phyloP scores from a whole-genome alignment of 1,140 invertebrate genomes.

The Drosophila simulans region DNA sequence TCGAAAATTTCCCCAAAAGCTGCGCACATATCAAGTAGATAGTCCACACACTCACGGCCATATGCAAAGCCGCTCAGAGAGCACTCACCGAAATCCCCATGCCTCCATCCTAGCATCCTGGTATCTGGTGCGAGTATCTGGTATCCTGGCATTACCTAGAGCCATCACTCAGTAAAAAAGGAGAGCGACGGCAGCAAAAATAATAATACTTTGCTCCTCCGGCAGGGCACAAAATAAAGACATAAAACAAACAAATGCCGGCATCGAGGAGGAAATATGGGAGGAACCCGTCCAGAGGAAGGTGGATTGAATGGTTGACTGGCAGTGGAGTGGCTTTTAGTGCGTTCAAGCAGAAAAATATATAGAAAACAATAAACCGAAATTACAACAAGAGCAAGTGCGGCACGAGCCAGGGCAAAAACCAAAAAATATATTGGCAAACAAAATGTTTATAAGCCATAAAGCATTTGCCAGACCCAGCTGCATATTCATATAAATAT shows the following conservation, averaged over 20 bases:
- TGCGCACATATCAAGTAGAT: slow-evolving; percentile 54
- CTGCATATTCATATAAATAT: slow-evolving; percentile 49
- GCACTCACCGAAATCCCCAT: slow-evolving; percentile 49
- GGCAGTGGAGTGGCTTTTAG: slow-evolving; percentile 76
- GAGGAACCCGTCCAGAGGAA: slow-evolving; percentile 17
- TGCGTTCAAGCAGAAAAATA: slow-evolving; percentile 81
- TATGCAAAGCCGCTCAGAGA: slow-evolving; percentile 62
- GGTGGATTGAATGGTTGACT: slow-evolving; percentile 56
- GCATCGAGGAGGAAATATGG: slow-evolving; percentile 21
- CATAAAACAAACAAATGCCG: slow-evolving; percentile 78
- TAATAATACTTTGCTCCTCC: slow-evolving; percentile 59
- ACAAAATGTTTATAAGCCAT: slow-evolving; percentile 79
- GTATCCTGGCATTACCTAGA: slow-evolving; percentile 47
- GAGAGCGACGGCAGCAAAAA: slow-evolving; percentile 35
- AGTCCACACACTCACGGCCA: slow-evolving; percentile 29
- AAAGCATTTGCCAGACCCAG: slow-evolving; percentile 47
- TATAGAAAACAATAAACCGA: slow-evolving; percentile 81
- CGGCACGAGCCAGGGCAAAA: slow-evolving; percentile 5
- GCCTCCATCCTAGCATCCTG: slow-evolving; percentile 6
- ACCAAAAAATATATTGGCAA: slow-evolving; percentile 64
- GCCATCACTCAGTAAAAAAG: slow-evolving; percentile 65
- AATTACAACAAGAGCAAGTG: slow-evolving; percentile 66
- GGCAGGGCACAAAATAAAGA: slow-evolving; percentile 71
- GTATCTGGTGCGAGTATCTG: slow-evolving; percentile 22
- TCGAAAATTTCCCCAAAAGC: slow-evolving; percentile 23